These are phyloP conservation scores for Tenualosa ilisha DNA, from an alignment of 2,797 vertebrate species.

Conservation along the genomic window DNA sequence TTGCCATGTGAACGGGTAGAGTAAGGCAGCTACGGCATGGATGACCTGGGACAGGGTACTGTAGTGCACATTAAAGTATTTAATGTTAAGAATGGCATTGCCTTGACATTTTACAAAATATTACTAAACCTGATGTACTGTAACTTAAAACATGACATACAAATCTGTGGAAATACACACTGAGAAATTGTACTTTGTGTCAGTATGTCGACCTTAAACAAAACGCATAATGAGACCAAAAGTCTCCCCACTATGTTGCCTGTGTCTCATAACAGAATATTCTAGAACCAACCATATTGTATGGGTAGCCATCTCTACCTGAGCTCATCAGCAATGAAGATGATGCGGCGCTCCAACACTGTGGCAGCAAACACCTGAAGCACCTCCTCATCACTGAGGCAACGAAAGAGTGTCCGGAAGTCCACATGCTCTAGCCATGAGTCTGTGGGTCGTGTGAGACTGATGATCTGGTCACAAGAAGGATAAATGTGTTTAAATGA, in stretches of 20 bases:
- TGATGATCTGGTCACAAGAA: conserved; percentile 71
- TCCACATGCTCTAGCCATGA: conserved; percentile 84
- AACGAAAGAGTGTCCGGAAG: conserved; percentile 73
- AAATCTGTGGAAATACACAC: background rate
- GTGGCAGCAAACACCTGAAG: conserved; percentile 79
- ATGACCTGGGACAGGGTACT: conserved; percentile 84
- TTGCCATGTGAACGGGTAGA: conserved; percentile 85
- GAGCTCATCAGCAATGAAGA: conserved; percentile 81
- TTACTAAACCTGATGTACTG: background rate
- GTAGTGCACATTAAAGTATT: background rate
- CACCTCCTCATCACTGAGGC: conserved; percentile 72
- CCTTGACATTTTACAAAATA: background rate
- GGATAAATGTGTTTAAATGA: background rate
- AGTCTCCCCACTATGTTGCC: background rate
- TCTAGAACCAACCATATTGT: background rate
- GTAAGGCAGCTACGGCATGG: conserved; percentile 79
- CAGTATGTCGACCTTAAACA: background rate
- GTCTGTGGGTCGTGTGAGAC: conserved; percentile 78
- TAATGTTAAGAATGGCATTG: background rate
- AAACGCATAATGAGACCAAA: background rate
- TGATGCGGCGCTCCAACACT: conserved; percentile 75
- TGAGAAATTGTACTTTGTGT: background rate
- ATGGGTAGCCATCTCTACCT: conserved; percentile 63
- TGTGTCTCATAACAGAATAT: background rate
- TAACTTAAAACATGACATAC: background rate